Base-by-base conservation (phyloP, 2,797 vertebrate genomes). In the Dryobates pubescens region DNA sequence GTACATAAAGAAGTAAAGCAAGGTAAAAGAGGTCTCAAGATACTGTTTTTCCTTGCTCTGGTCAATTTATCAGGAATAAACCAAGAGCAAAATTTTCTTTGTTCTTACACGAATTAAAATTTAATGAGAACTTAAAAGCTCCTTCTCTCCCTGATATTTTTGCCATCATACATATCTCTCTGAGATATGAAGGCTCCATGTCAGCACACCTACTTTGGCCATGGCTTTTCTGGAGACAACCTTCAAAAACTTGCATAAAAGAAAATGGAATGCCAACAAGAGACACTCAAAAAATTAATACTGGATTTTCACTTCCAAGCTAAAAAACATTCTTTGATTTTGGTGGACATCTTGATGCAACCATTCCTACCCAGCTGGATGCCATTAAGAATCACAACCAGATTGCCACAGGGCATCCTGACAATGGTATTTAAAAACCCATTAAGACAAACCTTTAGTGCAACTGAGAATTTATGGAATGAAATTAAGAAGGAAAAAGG, bases 381-480 rank as follows among this genome's bases (percentile, higher is more conserved):
- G 29, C 62, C 65, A 85, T 90, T 90, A 85, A 67, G 62, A 80
- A 87, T 41, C 75, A 53, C 23, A 67, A 84, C 34, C 65, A 81
- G 45, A 65, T 43, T 90, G 88, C 86, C 45, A 90, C 19, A 69
- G 81, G 81, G 56, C 65, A 81, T 87, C 32, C 84, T 90, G 80
- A 91, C 51, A 91, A 64, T 19, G 20, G 36, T 86, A 64, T 90
- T 96, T 94, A 82, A 93, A 96, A 96, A 51, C 9, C 9, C 71
- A 88, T 94, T 91, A 82, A 30, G 20, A 69, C 14, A 80, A 94
- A 93, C 51, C 54, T 77, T 88, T 26, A 84, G 30, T 11, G 7
- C 11, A 78, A 88, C 56, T 24, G 51, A 79, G 58, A 85, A 23
- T 49, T 88, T 78, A 75, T 54, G 43, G 73, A 88, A 91, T 81